Conservation (phyloP, 2,888 invertebrate genomes). For the Smittia aterrima region DNA sequence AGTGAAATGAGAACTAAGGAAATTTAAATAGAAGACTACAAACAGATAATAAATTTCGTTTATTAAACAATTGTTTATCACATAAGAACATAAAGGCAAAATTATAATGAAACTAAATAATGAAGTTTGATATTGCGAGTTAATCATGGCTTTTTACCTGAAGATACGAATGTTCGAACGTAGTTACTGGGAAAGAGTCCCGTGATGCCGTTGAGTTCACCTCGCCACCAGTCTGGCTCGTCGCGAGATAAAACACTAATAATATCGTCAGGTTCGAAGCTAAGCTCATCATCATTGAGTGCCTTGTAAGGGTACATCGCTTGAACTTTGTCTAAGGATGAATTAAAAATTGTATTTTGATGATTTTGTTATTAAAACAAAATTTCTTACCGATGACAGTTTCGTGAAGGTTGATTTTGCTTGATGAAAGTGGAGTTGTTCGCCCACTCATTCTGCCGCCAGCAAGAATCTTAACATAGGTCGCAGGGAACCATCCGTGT, state of each 20-base stretch:
- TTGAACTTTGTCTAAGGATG: constrained; percentile 80
- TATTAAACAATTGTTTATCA: no score
- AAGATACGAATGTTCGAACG: constrained; percentile 67
- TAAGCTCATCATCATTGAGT: constrained; percentile 91
- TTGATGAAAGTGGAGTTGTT: constrained; percentile 70
- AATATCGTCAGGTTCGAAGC: constrained; percentile 87
- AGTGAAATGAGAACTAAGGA: no score
- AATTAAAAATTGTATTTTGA: constrained; percentile 42
- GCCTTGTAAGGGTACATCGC: constrained; percentile 93
- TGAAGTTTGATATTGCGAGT: no score
- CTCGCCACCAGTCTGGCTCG: constrained; percentile 98
- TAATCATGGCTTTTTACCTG: constrained; percentile 50
- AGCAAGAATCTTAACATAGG: constrained; percentile 84
- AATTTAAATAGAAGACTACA: no score
- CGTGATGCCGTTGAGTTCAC: constrained; percentile 82
- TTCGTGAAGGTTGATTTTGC: constrained; percentile 62
- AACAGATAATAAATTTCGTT: no score
- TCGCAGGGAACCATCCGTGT: constrained; percentile 99
- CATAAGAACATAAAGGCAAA: no score
- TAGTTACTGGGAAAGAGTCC: constrained; percentile 97
- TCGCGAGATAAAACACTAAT: constrained; percentile 86
- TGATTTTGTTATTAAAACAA: neutral
- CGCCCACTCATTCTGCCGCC: constrained; percentile 69
- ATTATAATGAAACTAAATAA: no score
- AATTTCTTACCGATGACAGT: constrained; percentile 50